Percentiles rank a stretch among this genome's conserved stretches.
These are phyloP conservation scores for Norana najaformis DNA, from an alignment of 2,888 invertebrate species.

Conservation along the genomic window DNA sequence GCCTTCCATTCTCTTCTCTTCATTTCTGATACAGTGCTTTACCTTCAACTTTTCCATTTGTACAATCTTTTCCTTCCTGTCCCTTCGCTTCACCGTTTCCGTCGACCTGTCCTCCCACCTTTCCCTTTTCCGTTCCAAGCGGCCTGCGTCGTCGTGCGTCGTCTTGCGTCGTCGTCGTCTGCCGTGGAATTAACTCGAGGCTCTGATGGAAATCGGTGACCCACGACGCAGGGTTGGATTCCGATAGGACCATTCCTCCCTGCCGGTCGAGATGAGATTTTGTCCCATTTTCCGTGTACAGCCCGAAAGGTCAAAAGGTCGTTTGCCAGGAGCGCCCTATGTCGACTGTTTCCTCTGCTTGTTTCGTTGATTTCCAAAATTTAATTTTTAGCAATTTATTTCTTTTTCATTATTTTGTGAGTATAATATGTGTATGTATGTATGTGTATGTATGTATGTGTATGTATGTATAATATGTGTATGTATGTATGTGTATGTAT, in stretches of 20 bases:
- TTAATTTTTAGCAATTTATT: not conserved
- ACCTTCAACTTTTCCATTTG: slow-evolving; percentile 4
- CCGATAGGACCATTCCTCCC: not conserved
- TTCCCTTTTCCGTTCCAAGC: not conserved
- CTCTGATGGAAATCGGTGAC: not conserved
- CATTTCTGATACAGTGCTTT: too few species aligned
- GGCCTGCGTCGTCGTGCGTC: not conserved
- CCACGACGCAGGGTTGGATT: not conserved
- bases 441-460: not conserved
- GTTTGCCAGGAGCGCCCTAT: not conserved
- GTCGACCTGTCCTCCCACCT: not conserved
- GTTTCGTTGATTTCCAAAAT: not conserved
- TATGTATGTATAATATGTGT: not conserved
- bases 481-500: not conserved
- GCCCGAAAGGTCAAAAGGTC: not conserved
- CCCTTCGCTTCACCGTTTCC: not conserved
- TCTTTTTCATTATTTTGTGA: not conserved
- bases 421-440: not conserved
- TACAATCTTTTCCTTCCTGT: not conserved
- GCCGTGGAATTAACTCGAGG: not conserved
- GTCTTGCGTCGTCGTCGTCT: not conserved
- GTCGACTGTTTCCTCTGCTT: not conserved
- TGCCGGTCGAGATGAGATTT: not conserved
- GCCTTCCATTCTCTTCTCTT: too few species aligned
- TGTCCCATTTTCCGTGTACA: not conserved